Evolutionary conservation across 2,888 invertebrate genomes (phyloP).

Genomic region (Polylopha cassiicola): DNA sequence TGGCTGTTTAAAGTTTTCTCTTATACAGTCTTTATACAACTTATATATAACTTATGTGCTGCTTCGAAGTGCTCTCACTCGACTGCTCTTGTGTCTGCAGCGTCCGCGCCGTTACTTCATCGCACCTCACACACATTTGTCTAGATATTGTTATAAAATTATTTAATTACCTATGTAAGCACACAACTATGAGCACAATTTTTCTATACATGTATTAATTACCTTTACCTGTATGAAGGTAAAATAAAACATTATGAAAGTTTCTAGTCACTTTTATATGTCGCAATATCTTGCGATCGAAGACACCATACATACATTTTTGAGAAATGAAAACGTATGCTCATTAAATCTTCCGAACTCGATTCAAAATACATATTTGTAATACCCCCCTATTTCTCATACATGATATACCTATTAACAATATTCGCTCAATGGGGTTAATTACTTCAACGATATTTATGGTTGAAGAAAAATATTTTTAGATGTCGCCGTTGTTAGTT

Average conservation of each 20-base stretch:
- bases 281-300: slow-evolving; percentile 42
- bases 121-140: slow-evolving; percentile 49
- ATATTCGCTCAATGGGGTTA: slow-evolving; percentile 54
- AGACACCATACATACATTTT: slow-evolving; percentile 36
- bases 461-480: slow-evolving; percentile 69
- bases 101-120: slow-evolving; percentile 40
- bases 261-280: slow-evolving; percentile 52
- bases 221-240: slow-evolving; percentile 43
- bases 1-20: no score
- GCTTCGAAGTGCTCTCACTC: slow-evolving; percentile 22
- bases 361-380: slow-evolving; percentile 47
- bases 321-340: slow-evolving; percentile 41
- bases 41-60: no score
- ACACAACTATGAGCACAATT: slow-evolving; percentile 57
- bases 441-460: slow-evolving; percentile 54
- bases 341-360: slow-evolving; percentile 57
- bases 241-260: slow-evolving; percentile 29
- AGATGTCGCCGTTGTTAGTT: slow-evolving; percentile 65
- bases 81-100: slow-evolving; percentile 20
- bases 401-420: slow-evolving; percentile 41
- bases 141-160: slow-evolving; percentile 49
- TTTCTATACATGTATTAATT: slow-evolving; percentile 52
- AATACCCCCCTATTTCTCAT: slow-evolving; percentile 40
- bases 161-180: slow-evolving; percentile 39
- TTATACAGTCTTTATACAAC: no score